Evolutionary conservation across 1,140 invertebrate species (phyloP), one percentile per base, ranked within the genome.

Genomic region (Pteromalus puparum): DNA sequence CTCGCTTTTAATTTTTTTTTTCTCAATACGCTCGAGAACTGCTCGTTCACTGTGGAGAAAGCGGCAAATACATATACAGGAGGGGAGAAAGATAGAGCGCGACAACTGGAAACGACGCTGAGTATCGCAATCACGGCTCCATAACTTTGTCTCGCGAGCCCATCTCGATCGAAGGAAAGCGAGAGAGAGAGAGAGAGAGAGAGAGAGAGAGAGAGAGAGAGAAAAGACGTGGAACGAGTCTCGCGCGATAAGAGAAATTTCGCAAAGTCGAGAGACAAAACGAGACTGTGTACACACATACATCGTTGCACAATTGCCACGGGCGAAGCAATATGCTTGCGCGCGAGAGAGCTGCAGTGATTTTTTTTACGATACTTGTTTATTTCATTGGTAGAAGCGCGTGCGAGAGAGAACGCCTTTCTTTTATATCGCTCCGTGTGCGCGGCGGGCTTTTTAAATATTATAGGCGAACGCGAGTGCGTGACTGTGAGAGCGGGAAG

Each of bases 41-140:
- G 7, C 18, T 61, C 21, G 4, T 21, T 61, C 38, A 1, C 72
- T 74, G 26, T 34, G 76, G 4, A 74, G 28, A 34, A 34, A 81
- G 24, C 15, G 48, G n/a, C 53, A n/a, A 61, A 61, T 61, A 61
- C 53, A 61, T 61, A 61, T 7, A 61, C n/a, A n/a, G n/a, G 53
- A 42, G 74, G 34, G 7, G 53, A 83, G 28, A 61, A 21, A n/a
- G 18, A 61, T 61, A 61, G 6, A 61, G 26, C 26, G 46, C 2
- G n/a, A 74, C 46, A 72, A 74, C 67, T 79, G 65, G 70, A 75
- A 84, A 79, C n/a, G 46, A 76, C 46, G 53, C 26, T 73, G 79
- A 85, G 83, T 81, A 77, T 85, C 68, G 72, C 83, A 85, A 85
- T 85, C 83, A 85, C 73, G 28, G 79, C 72, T 68, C 78, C 78